These are phyloP conservation scores for Cremastinae sp. DNA, from an alignment of 2,888 invertebrate genomes.

Conservation along the genomic window DNA sequence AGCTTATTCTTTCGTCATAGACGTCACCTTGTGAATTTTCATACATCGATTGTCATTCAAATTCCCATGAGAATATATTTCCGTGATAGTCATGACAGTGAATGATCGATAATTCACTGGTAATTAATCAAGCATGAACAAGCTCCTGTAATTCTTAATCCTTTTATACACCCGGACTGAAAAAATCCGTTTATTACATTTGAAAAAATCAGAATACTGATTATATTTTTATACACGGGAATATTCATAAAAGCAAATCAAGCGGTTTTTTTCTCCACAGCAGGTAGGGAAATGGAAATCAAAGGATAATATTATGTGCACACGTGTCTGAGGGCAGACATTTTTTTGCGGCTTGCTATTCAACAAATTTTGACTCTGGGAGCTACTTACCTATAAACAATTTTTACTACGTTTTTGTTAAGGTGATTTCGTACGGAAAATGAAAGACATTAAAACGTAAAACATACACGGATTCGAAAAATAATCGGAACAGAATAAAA, in stretches of 20 bases:
- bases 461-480: too few species aligned
- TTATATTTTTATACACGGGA: too few species aligned
- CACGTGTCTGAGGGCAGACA: conserved; percentile 72
- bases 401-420: conserved; percentile 56
- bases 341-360: conserved; percentile 53
- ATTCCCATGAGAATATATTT: conserved; percentile 63
- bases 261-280: conserved; percentile 12
- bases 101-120: conserved; percentile 58
- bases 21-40: conserved; percentile 67
- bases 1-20: conserved; percentile 65
- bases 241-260: conserved; percentile 39
- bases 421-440: too few species aligned
- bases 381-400: conserved; percentile 66
- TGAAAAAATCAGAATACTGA: conserved; percentile 19
- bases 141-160: conserved; percentile 64
- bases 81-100: conserved; percentile 35
- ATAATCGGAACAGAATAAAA: too few species aligned
- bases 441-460: too few species aligned
- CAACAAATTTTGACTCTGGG: conserved; percentile 53
- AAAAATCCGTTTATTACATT: too few species aligned
- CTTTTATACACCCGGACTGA: conserved; percentile 65
- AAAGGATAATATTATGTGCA: conserved; percentile 71
- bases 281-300: conserved; percentile 54
- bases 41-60: conserved; percentile 76
- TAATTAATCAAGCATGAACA: conserved; percentile 73